Evolutionary conservation across 1,140 invertebrate genomes (phyloP).

Genomic region (Nymphalis io): DNA sequence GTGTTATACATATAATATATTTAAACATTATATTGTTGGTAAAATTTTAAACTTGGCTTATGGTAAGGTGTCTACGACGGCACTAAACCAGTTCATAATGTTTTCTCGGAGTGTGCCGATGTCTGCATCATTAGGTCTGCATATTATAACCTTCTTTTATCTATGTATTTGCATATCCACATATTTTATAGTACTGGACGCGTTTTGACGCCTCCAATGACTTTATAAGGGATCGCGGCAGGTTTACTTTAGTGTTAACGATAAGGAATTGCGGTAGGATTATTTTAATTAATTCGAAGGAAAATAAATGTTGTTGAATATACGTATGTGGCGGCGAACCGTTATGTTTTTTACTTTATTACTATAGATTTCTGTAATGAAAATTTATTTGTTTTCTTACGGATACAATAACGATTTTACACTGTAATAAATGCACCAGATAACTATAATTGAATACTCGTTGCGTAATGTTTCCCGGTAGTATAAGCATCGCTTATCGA

Average conservation of each 20-base stretch:
- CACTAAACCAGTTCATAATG: constrained; percentile 52
- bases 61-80: constrained; percentile 14
- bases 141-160: constrained; percentile 63
- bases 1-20: too few species aligned
- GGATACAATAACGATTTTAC: constrained; percentile 24
- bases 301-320: constrained; percentile 34
- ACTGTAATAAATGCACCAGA: constrained; percentile 25
- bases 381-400: constrained; percentile 31
- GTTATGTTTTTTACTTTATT: constrained; percentile 32
- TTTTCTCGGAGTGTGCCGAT: constrained; percentile 32
- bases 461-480: constrained; percentile 19
- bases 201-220: constrained; percentile 59
- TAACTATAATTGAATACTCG: constrained; percentile 19
- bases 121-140: constrained; percentile 52
- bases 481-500: constrained; percentile 15
- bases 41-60: constrained; percentile 2
- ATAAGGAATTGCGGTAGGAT: constrained; percentile 40
- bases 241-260: constrained; percentile 46
- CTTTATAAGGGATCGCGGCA: constrained; percentile 59
- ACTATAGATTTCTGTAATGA: constrained; percentile 31
- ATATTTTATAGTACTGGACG: constrained; percentile 56
- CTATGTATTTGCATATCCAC: constrained; percentile 62
- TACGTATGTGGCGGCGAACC: constrained; percentile 12
- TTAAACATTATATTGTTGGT: background rate
- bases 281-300: constrained; percentile 45